Evolutionary conservation across 2,888 invertebrate genomes (phyloP), one percentile per base, ranked within the genome.

Genomic region (Julus scanicus): DNA sequence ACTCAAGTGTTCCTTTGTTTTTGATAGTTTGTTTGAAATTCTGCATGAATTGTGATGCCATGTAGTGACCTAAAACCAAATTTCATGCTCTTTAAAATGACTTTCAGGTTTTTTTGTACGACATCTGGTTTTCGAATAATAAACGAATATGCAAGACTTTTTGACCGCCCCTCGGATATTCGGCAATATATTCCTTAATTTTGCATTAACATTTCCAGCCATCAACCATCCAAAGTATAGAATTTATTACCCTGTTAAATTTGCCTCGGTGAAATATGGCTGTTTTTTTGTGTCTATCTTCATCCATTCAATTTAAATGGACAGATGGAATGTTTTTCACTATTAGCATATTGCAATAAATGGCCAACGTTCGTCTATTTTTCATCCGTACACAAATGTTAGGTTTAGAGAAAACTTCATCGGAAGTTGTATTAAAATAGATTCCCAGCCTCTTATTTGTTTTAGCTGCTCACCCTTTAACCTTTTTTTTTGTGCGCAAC

Each of bases 401-500:
- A n/a, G 57, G 29, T 29, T 3, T n/a, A 4, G n/a, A 63, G 57
- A 17, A 63, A 63, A 63, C 15, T n/a, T 53, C 57, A 63, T 63
- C 57, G 17, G n/a, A 63, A 63, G 15, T n/a, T 17, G n/a, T 63
- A 63, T 53, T 53, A 53, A 15, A 13, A 17, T 53, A 17, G 53
- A 53, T 53, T 17, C 15, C 53, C 53, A 53, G 9, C 15, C 15
- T 17, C 17, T 17, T n/a, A 63, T 63, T 63, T n/a, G 6, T 63
- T 63, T 63, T 17, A 63, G 57, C 57, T n/a, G 17, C 57, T 63
- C 57, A n/a, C 57, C 57, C 57, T 63, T 63, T 63, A 15, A 63
- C 57, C n/a, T 63, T 63, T 63, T 13, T 13, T 53, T 63, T 63
- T n/a, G n/a, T 63, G n/a, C 5, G 57, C 57, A n/a, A 1, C 57